Evolutionary conservation across 2,113 vertebrate genomes (phyloP).

Genomic region (Tetrao urogallus): DNA sequence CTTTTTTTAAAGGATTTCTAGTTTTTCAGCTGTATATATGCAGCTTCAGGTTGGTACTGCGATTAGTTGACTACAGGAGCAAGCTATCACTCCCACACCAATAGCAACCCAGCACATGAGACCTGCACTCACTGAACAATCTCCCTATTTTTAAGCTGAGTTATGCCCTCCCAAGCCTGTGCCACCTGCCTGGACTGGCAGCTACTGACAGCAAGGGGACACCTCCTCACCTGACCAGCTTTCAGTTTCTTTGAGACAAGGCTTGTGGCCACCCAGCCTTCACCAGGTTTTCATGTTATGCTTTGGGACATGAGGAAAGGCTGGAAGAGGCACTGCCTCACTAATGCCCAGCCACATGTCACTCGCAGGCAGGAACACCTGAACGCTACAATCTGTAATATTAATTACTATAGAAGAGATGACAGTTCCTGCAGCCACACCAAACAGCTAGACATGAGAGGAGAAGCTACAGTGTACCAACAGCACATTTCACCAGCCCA

Average conservation of each 20-base stretch:
- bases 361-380: not conserved
- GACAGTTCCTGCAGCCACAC: not conserved
- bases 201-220: not conserved
- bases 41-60: not conserved
- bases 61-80: not conserved
- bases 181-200: not conserved
- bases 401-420: not conserved
- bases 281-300: not conserved
- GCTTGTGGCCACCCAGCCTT: not conserved
- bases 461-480: no score
- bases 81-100: no score
- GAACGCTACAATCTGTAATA: not conserved
- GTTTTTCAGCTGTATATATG: not conserved
- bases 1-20: not conserved
- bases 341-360: no score
- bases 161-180: not conserved
- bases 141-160: not conserved
- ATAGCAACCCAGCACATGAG: not conserved
- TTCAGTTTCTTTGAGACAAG: not conserved
- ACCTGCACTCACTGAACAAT: not conserved
- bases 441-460: not conserved
- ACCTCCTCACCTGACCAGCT: not conserved
- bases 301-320: not conserved
- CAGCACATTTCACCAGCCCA: not conserved
- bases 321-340: no score